phyloP scores from a whole-genome alignment of 2,888 invertebrate genomes.

The Didymodactylos carnosus region DNA sequence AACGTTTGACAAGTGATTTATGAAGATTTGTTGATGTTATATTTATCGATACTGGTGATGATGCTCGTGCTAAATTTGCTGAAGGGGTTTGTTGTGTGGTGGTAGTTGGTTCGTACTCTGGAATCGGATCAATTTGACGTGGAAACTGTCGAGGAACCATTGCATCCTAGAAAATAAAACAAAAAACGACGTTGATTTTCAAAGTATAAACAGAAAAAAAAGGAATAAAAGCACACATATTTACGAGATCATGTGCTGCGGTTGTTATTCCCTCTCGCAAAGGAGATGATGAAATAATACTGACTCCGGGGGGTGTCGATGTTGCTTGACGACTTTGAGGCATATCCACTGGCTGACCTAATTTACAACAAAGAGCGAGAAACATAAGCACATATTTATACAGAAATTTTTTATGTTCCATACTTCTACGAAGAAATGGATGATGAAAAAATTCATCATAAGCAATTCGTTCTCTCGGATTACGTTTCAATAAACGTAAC shows the following conservation, averaged over 20 bases:
- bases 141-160: background rate
- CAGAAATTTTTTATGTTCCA: background rate
- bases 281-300: background rate
- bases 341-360: background rate
- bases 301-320: background rate
- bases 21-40: no score
- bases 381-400: no score
- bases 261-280: background rate
- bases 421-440: background rate
- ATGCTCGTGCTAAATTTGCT: background rate
- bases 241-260: background rate
- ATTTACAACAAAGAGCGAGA: background rate
- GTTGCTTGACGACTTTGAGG: background rate
- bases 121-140: background rate
- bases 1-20: background rate
- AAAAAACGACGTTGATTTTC: no score
- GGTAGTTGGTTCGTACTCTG: background rate
- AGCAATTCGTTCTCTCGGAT: slow-evolving; percentile 12
- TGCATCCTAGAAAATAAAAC: background rate
- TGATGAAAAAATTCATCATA: slow-evolving; percentile 13
- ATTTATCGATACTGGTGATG: background rate
- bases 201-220: background rate
- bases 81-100: background rate
- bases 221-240: background rate
- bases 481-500: slow-evolving; percentile 8